Percentiles rank a stretch among this genome's conserved stretches.
phyloP scores from a whole-genome alignment of 2,797 vertebrate genomes.

The Helicolenus hilgendorfi region DNA sequence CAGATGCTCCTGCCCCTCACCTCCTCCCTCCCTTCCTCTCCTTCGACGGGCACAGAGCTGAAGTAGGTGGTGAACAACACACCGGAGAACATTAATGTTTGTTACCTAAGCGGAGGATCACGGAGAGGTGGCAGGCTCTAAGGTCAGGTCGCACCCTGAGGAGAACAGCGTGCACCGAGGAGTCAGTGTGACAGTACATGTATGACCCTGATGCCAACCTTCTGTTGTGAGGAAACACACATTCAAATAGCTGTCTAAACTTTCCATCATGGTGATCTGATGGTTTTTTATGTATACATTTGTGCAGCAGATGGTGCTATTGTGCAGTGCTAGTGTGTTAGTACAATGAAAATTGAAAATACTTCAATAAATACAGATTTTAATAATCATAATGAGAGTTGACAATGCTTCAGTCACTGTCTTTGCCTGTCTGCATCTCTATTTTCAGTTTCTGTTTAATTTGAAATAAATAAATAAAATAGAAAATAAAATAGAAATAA shows the following conservation, averaged over 20 bases:
- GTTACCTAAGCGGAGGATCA: too few species aligned
- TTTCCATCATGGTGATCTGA: background rate
- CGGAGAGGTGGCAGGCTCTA: background rate
- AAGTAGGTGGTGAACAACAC: background rate
- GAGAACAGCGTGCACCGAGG: background rate
- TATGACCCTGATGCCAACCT: background rate
- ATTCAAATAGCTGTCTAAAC: background rate
- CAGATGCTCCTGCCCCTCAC: background rate
- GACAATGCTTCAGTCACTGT: background rate
- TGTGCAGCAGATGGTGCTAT: conserved; percentile 60
- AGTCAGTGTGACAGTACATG: background rate
- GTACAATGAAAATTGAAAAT: background rate
- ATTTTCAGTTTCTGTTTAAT: background rate
- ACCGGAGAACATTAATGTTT: too few species aligned
- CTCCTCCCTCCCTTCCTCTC: background rate
- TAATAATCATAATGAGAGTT: background rate
- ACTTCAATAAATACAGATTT: background rate
- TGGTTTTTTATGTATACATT: background rate
- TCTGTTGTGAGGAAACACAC: background rate
- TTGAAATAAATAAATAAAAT: too few species aligned
- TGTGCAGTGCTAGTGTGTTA: background rate
- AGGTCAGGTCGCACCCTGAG: background rate
- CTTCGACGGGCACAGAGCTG: background rate
- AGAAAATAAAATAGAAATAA: too few species aligned
- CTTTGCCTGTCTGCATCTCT: background rate